Percentiles rank a stretch among this genome's conserved stretches.
phyloP scores from a whole-genome alignment of 2,797 vertebrate species.

The Fistularia tabacaria region DNA sequence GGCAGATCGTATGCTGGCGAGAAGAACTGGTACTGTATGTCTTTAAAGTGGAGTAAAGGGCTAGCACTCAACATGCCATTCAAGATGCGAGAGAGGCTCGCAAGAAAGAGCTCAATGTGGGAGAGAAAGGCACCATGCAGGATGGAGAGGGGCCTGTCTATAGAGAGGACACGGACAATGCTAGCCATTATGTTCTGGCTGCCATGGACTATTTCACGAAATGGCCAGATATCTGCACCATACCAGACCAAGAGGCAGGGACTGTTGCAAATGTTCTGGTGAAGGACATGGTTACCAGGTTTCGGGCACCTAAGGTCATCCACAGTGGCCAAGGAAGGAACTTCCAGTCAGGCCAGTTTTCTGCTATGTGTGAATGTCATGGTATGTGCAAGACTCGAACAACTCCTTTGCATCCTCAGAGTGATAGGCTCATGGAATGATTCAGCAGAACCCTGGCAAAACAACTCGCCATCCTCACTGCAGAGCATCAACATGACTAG shows the following conservation, averaged over 20 bases:
- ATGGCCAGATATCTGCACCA: neutral
- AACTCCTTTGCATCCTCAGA: too few species aligned
- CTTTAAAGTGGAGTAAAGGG: too few species aligned
- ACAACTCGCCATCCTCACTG: too few species aligned
- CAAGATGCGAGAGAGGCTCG: neutral
- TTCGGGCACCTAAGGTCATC: neutral
- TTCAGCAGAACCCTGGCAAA: too few species aligned
- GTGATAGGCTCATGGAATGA: too few species aligned
- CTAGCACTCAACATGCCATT: too few species aligned
- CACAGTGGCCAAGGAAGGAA: neutral
- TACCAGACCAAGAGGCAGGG: neutral
- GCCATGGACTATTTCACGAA: conserved; percentile 3
- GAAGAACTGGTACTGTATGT: too few species aligned
- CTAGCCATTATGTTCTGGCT: neutral
- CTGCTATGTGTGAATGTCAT: neutral
- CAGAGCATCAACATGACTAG: too few species aligned
- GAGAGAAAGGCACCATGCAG: neutral
- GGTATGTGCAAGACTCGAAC: too few species aligned
- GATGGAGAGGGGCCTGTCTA: neutral
- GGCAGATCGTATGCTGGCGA: too few species aligned
- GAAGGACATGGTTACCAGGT: conserved; percentile 2
- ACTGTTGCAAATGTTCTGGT: neutral
- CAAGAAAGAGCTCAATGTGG: neutral
- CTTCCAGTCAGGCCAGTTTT: neutral
- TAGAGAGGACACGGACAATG: neutral